These are phyloP conservation scores for Lithobates sylvaticus DNA, from an alignment of 2,797 vertebrate species.

Conservation along the genomic window DNA sequence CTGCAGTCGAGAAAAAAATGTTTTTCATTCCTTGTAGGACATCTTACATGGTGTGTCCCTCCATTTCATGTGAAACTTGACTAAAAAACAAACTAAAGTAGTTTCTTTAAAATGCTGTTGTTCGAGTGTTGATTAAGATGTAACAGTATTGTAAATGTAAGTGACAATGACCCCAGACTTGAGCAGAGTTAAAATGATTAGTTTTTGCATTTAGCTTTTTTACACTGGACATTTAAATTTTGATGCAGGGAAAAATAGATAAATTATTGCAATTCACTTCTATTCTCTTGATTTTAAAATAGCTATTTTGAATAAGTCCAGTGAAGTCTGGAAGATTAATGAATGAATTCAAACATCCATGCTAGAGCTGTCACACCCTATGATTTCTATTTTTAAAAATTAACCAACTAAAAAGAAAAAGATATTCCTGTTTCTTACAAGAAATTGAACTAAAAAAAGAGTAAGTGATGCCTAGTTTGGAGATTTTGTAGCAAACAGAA, in stretches of 20 bases:
- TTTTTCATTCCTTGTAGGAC: too few relatives aligned
- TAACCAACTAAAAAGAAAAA: conserved; percentile 58
- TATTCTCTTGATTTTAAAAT: conserved; percentile 13
- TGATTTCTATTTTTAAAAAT: conserved; percentile 59
- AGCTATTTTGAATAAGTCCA: conserved; percentile 44
- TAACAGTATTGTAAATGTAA: too few relatives aligned
- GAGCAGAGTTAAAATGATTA: background rate
- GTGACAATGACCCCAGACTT: too few relatives aligned
- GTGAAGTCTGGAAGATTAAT: conserved; percentile 61
- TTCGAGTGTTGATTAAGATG: too few relatives aligned
- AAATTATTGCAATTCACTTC: conserved; percentile 33
- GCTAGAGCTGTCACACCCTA: conserved; percentile 53
- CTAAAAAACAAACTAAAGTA: too few relatives aligned
- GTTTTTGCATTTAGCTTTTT: background rate
- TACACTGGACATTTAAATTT: conserved; percentile 3
- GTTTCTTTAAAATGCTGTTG: too few relatives aligned
- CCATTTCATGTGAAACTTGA: too few relatives aligned
- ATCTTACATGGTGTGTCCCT: too few relatives aligned
- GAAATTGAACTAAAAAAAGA: background rate
- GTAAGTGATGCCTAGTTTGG: background rate
- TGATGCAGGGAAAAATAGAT: background rate
- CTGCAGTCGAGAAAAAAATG: too few relatives aligned
- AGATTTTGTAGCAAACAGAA: too few relatives aligned
- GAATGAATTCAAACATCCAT: conserved; percentile 54
- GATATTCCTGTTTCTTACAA: conserved; percentile 32